Evolutionary conservation across 2,113 vertebrate species (phyloP).

Genomic region (Psilopsiagon aymara): DNA sequence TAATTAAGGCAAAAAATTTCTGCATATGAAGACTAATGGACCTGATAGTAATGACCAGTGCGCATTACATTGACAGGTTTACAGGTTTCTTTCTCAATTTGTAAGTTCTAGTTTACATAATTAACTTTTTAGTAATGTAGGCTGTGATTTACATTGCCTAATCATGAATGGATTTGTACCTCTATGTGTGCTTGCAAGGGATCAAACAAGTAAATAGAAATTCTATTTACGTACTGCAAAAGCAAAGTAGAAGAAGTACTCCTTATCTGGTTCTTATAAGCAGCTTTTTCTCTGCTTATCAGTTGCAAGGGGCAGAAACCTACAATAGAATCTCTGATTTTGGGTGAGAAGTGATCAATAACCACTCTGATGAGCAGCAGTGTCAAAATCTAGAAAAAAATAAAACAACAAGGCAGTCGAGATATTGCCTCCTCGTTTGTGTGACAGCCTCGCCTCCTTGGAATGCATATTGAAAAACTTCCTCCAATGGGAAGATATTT

Average conservation of each 20-base stretch:
- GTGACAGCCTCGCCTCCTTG: background rate
- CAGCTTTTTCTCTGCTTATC: background rate
- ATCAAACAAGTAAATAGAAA: background rate
- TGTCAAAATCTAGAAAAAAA: background rate
- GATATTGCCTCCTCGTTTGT: fast-evolving
- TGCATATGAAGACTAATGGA: background rate
- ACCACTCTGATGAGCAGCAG: background rate
- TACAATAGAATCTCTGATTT: background rate
- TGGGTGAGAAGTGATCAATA: background rate
- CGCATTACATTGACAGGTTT: background rate
- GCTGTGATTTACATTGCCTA: background rate
- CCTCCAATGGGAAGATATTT: background rate
- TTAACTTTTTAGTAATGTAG: background rate
- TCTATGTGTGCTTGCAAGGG: background rate
- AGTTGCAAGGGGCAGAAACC: background rate
- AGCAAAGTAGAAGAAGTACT: background rate
- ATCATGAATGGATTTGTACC: background rate
- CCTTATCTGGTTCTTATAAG: background rate
- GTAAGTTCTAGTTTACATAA: background rate
- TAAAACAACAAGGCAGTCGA: background rate
- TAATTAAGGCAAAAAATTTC: background rate
- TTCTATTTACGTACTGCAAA: background rate
- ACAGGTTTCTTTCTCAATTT: background rate
- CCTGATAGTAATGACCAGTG: background rate
- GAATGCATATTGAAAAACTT: background rate